A percentile compares a stretch with the other conserved stretches of the same genome.
phyloP scores from a whole-genome alignment of 35 echinoderm and acorn worm genomes.

The Lytechinus variegatus region DNA sequence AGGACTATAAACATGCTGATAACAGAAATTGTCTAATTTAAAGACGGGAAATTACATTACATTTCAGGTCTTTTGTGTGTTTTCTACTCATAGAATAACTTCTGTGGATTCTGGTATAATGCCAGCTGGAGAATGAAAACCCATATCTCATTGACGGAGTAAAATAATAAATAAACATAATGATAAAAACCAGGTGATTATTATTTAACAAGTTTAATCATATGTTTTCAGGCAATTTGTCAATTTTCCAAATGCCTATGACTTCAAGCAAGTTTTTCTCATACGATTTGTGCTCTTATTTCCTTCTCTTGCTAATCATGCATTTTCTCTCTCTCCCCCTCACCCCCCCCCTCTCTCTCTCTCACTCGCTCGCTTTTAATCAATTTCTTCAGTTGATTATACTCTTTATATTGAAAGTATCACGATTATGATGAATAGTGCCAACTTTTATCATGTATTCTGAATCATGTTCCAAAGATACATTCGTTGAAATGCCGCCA shows the following conservation, averaged over 20 bases:
- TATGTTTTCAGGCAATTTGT: background rate
- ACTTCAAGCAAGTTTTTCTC: no score
- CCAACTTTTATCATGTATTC: background rate
- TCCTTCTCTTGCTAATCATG: background rate
- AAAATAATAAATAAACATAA: background rate
- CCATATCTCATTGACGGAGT: background rate
- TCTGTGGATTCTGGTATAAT: background rate
- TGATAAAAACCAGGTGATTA: constrained; percentile 1
- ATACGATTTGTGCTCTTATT: background rate
- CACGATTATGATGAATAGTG: background rate
- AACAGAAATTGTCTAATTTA: background rate
- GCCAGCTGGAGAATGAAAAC: background rate
- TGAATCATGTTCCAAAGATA: background rate
- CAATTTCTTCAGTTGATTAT: background rate
- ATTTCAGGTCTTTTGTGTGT: background rate
- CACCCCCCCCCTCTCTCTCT: no score
- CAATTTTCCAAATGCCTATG: background rate
- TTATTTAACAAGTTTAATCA: background rate
- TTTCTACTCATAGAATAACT: background rate
- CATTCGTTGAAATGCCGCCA: background rate
- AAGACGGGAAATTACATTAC: background rate
- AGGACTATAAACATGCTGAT: no score
- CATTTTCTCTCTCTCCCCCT: background rate
- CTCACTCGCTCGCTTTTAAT: background rate
- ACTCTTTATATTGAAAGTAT: background rate